Evolutionary conservation across 1,140 invertebrate species (phyloP), one percentile per base, ranked within the genome.

Genomic region (Batillaria attramentaria): DNA sequence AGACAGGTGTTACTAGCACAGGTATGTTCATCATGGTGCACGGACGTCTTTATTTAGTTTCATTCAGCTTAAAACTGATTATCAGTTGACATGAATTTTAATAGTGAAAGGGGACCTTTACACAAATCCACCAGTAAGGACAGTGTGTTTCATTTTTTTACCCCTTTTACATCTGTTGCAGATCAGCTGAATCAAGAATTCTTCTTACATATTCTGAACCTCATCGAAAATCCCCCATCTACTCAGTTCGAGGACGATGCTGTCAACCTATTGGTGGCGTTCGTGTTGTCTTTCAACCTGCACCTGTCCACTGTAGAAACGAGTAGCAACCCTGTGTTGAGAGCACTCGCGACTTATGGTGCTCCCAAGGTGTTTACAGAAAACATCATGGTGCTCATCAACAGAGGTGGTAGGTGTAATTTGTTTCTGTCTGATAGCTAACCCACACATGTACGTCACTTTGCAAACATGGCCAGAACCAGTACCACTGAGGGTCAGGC

Each of bases 291-390:
- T 0, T 97, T 96, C 87, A 98, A 98, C 92, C 92, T 98, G 28
- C 97, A 98, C 89, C 97, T 97, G 86, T 24, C 24, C 39, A 88
- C 89, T 37, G 88, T 89, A 41, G 87, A 91, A 28, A 90, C 92
- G 16, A 24, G 20, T 24, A 94, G 95, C 73, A 97, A 97, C 90
- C 90, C 96, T 8, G 93, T 97, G 8, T 90, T 98, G 33, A 93
- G 94, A 82, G 94, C 95, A 0, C 91, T 98, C 72, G 93, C 94
- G 80, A 92, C 94, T 46, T 91, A 93, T 80, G 92, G 93, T 65
- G 92, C 94, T 60, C 95, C 95, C 3, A 97, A 97, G 90, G 94
- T 93, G 16, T 96, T 98, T 81, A 97, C 96, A 20, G 96, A 98
- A 89, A 97, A 97, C 92, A 93, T 97, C 33, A 92, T 98, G 72